Evolutionary conservation across 92 coral and sea anemone species (phyloP).

Genomic region (Actinernus sp.): DNA sequence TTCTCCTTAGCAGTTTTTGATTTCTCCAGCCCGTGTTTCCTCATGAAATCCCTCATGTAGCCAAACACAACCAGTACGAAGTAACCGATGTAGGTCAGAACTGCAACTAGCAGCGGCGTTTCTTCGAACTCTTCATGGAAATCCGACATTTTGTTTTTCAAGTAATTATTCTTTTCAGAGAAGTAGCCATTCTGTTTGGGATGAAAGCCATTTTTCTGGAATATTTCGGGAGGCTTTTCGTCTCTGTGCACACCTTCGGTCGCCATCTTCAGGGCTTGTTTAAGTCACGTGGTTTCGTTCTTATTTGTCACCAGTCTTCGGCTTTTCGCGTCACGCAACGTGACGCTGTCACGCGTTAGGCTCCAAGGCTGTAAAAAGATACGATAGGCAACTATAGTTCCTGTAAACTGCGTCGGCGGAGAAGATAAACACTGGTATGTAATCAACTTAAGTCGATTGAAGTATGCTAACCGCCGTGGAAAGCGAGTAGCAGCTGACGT

Average conservation of each 20-base stretch:
- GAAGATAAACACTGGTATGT: too few species aligned
- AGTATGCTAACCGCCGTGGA: too few species aligned
- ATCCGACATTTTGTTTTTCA: slow-evolving; percentile 35
- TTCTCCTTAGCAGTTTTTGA: slow-evolving; percentile 84
- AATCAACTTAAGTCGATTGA: too few species aligned
- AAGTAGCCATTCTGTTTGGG: slow-evolving; percentile 66
- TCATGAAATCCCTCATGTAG: slow-evolving; percentile 91
- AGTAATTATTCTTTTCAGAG: slow-evolving; percentile 35
- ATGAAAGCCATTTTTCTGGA: slow-evolving; percentile 73
- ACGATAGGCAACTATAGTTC: too few species aligned
- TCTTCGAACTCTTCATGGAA: slow-evolving; percentile 93
- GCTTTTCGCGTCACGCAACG: too few species aligned
- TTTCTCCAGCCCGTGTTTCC: slow-evolving; percentile 88
- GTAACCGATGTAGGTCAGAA: slow-evolving; percentile 88
- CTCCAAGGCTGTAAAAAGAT: too few species aligned
- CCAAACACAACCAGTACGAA: slow-evolving; percentile 90
- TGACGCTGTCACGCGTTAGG: too few species aligned
- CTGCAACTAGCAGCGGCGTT: slow-evolving; percentile 89
- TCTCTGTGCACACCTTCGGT: slow-evolving; percentile 18
- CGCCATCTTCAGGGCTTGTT: slow-evolving; percentile 34
- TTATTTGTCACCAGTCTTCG: too few species aligned
- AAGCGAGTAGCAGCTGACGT: too few species aligned
- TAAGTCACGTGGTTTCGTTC: slow-evolving; percentile 33
- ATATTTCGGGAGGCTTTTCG: slow-evolving; percentile 44
- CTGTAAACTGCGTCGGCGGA: too few species aligned